A percentile compares a stretch with the other conserved stretches of the same genome.
Conservation (phyloP, 2,888 invertebrate species). For the Ischnus inquisitorius region DNA sequence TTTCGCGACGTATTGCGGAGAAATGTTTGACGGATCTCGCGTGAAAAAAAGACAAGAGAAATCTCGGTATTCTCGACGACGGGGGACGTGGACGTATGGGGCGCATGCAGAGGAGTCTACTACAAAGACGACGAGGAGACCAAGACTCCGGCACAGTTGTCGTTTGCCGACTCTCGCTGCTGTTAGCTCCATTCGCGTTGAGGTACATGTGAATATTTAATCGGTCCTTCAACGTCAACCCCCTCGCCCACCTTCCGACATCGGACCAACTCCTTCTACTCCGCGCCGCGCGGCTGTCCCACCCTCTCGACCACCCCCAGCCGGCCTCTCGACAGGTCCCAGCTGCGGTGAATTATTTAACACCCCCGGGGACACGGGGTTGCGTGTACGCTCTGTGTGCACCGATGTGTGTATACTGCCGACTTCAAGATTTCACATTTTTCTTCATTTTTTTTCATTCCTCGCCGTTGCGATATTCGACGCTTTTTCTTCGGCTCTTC, state of each 20-base stretch:
- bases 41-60: not conserved
- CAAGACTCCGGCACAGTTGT: constrained; percentile 56
- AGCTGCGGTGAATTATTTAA: constrained; percentile 85
- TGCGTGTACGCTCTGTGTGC: constrained; percentile 74
- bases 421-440: constrained; percentile 76
- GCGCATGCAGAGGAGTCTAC: not conserved
- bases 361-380: constrained; percentile 79
- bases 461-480: not conserved
- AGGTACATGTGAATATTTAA: constrained; percentile 85
- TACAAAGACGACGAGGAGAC: constrained; percentile 39
- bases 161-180: constrained; percentile 62
- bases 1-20: not conserved
- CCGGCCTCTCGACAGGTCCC: constrained; percentile 81
- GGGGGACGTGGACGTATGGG: not conserved
- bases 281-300: constrained; percentile 73
- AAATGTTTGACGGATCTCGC: not conserved
- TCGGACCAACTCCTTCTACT: constrained; percentile 67
- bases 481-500: not conserved
- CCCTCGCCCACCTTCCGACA: constrained; percentile 53
- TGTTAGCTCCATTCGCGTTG: constrained; percentile 73
- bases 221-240: constrained; percentile 83
- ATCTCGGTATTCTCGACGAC: not conserved
- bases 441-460: constrained; percentile 40
- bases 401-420: constrained; percentile 71
- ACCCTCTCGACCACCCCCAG: constrained; percentile 78